Percentiles rank a stretch among this genome's conserved stretches.
Conservation (phyloP, 1,140 invertebrate species). For the Micrasema longulum region DNA sequence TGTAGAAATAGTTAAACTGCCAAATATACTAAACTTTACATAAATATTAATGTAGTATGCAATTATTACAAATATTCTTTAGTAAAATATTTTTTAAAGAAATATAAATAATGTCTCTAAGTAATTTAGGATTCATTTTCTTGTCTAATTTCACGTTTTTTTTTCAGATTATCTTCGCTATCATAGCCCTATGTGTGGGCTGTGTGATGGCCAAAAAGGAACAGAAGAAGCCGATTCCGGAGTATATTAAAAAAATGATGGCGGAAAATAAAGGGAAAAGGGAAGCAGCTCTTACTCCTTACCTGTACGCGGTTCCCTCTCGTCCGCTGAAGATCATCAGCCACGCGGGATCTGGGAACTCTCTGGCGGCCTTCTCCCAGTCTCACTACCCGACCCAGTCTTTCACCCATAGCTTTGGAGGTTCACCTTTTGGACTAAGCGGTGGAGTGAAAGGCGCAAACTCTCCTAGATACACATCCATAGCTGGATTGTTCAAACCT, state of each 20-base stretch:
- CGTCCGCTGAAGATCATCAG: constrained; percentile 41
- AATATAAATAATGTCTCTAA: too few species aligned
- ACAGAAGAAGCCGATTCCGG: constrained; percentile 35
- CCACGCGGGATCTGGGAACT: constrained; percentile 35
- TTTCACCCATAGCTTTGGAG: constrained; percentile 22
- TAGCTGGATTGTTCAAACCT: constrained; percentile 36
- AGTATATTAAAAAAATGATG: constrained; percentile 36
- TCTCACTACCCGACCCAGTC: constrained; percentile 7
- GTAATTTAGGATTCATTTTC: too few species aligned
- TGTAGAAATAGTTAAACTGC: too few species aligned
- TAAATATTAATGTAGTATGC: too few species aligned
- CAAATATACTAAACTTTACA: too few species aligned
- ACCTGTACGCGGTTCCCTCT: constrained; percentile 35
- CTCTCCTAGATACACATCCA: constrained; percentile 47
- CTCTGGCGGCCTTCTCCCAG: not conserved
- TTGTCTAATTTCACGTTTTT: too few species aligned
- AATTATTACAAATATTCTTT: too few species aligned
- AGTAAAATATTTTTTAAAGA: too few species aligned
- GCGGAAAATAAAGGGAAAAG: constrained; percentile 48
- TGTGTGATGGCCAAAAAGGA: constrained; percentile 41
- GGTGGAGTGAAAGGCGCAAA: constrained; percentile 7
- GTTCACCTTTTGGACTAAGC: constrained; percentile 8
- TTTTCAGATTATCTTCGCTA: constrained; percentile 33
- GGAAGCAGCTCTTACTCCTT: constrained; percentile 41
- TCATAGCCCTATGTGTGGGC: constrained; percentile 35